Evolutionary conservation across 2,888 invertebrate species (phyloP).

Genomic region (Plemyria rubiginata): DNA sequence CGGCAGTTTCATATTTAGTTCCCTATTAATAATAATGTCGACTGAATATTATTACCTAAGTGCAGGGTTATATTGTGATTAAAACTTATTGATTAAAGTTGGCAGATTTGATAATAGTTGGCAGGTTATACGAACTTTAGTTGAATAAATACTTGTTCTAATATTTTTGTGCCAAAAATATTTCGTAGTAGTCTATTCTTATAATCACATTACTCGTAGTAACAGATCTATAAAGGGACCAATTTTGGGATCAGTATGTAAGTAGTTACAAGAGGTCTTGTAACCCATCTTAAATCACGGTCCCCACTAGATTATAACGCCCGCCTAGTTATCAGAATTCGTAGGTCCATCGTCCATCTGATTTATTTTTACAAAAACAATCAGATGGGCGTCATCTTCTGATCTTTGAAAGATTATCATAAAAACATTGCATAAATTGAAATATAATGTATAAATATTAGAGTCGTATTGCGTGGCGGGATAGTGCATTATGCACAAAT

Average conservation of each 20-base stretch:
- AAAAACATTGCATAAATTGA: too few relatives aligned
- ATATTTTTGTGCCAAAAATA: constrained; percentile 29
- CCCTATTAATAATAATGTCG: constrained; percentile 16
- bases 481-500: too few relatives aligned
- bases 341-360: background rate
- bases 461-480: too few relatives aligned
- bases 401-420: too few relatives aligned
- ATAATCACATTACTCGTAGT: constrained; percentile 13
- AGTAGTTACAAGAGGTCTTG: background rate
- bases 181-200: constrained; percentile 7
- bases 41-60: constrained; percentile 33
- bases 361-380: background rate
- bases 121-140: constrained; percentile 9
- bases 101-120: background rate
- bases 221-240: background rate
- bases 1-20: constrained; percentile 10
- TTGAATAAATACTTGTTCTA: constrained; percentile 7
- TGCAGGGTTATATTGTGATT: constrained; percentile 38
- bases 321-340: background rate
- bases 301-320: constrained; percentile 1
- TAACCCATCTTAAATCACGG: constrained; percentile 1
- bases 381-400: too few relatives aligned
- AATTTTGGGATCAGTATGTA: too few relatives aligned
- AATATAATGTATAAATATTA: too few relatives aligned
- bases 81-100: constrained; percentile 17